A percentile compares a stretch with the other conserved stretches of the same genome.
Evolutionary conservation across 2,797 vertebrate species (phyloP).

Genomic region (Bovichtus variegatus): DNA sequence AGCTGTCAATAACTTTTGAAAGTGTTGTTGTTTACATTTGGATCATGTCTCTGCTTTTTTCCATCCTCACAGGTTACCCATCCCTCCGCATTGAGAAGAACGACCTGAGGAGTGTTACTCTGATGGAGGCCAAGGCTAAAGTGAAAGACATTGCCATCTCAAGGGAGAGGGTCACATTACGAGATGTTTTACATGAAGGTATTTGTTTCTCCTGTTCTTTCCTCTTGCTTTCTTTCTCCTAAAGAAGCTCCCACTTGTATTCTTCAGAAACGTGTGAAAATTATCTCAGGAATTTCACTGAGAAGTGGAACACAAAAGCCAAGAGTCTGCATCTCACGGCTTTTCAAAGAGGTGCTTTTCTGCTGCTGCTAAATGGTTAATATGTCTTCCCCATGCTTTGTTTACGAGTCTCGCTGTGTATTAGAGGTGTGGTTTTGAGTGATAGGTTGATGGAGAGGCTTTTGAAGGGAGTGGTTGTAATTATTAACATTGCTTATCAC

Average conservation of each 20-base stretch:
- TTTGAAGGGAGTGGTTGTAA: neutral
- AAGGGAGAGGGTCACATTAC: constrained; percentile 95
- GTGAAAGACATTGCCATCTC: constrained; percentile 99
- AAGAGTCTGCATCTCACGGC: too few species aligned
- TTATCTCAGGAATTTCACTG: neutral
- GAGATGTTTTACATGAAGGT: constrained; percentile 99
- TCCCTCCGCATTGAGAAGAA: constrained; percentile 99
- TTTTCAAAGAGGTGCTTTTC: too few species aligned
- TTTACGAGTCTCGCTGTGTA: neutral
- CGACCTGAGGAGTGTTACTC: constrained; percentile 96
- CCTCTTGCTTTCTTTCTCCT: neutral
- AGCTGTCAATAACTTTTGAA: neutral
- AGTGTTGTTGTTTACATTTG: constrained; percentile 18
- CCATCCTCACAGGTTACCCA: constrained; percentile 92
- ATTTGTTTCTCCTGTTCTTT: constrained; percentile 33
- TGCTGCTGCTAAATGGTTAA: too few species aligned
- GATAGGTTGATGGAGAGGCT: neutral
- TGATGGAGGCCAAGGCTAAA: constrained; percentile 96
- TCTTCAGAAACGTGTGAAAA: neutral
- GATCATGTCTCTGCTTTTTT: constrained; percentile 48
- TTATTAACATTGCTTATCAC: neutral
- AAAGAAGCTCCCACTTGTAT: neutral
- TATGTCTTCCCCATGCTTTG: constrained; percentile 1
- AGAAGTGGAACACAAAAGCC: neutral
- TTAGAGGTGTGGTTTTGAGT: neutral